phyloP scores from a whole-genome alignment of 92 coral and sea anemone species.

The Heteractis magnifica region DNA sequence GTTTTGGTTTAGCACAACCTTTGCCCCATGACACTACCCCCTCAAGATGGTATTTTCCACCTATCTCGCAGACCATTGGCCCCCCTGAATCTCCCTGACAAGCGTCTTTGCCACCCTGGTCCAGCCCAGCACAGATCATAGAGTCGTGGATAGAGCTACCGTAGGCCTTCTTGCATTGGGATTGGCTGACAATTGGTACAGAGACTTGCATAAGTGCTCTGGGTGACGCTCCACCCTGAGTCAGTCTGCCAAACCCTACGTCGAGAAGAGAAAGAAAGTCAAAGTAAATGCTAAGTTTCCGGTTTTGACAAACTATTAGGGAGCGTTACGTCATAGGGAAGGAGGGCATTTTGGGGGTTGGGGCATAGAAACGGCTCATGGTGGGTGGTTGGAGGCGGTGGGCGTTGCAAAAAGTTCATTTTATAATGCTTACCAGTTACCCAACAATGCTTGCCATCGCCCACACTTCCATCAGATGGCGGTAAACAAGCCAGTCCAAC shows the following conservation, averaged over 20 bases:
- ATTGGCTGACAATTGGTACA: constrained; percentile 14
- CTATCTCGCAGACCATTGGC: constrained; percentile 18
- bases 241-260: constrained; percentile 8
- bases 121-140: constrained; percentile 11
- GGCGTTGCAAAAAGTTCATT: not conserved
- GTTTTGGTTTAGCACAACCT: constrained; percentile 25
- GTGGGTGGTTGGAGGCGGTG: too few species aligned
- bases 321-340: too few species aligned
- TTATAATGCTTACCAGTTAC: constrained; percentile 28
- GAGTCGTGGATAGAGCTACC: not conserved
- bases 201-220: constrained; percentile 15
- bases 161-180: not conserved
- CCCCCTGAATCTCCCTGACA: constrained; percentile 22
- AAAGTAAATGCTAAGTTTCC: too few species aligned
- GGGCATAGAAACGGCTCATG: too few species aligned
- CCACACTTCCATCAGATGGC: not conserved
- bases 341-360: too few species aligned
- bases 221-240: not conserved
- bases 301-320: too few species aligned
- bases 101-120: constrained; percentile 10
- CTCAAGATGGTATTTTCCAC: constrained; percentile 33
- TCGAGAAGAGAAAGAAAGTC: not conserved
- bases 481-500: constrained; percentile 52
- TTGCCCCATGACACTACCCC: constrained; percentile 47
- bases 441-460: constrained; percentile 48